A percentile compares a stretch with the other conserved stretches of the same genome.
These are phyloP conservation scores for Gyrodactylus salaris DNA, from an alignment of 1,140 invertebrate species.

Conservation along the genomic window DNA sequence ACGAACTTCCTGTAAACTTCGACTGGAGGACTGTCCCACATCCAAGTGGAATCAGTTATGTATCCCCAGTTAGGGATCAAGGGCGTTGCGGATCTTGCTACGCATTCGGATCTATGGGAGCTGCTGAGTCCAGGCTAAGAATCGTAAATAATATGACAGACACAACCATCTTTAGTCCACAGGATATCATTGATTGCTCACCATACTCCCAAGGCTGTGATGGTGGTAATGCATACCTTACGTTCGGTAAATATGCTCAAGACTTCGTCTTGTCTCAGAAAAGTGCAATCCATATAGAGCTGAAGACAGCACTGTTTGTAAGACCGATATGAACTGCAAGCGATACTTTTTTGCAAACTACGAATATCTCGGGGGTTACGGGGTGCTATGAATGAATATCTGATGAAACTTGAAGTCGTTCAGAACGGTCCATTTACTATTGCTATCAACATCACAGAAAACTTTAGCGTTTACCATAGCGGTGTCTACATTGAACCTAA, in stretches of 20 bases:
- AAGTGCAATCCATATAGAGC: constrained; percentile 22
- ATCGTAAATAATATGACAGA: constrained; percentile 22
- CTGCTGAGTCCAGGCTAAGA: constrained; percentile 20
- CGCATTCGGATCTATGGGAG: constrained; percentile 23
- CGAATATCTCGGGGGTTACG: constrained; percentile 23
- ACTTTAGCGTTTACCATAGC: constrained; percentile 11
- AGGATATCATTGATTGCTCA: constrained; percentile 25
- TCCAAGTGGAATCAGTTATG: constrained; percentile 21
- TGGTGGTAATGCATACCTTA: constrained; percentile 26
- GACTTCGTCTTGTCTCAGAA: constrained; percentile 24
- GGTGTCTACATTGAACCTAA: constrained; percentile 9
- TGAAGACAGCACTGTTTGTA: constrained; percentile 14
- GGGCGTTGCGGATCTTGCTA: constrained; percentile 25
- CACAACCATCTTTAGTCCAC: constrained; percentile 19
- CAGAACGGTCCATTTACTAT: constrained; percentile 26
- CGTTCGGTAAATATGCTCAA: constrained; percentile 23
- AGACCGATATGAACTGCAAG: constrained; percentile 13
- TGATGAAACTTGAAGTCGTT: constrained; percentile 22
- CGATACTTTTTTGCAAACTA: constrained; percentile 22
- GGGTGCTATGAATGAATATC: constrained; percentile 22
- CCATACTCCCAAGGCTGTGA: constrained; percentile 23
- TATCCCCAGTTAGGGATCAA: constrained; percentile 24
- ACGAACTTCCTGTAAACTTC: constrained; percentile 19
- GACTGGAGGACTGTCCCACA: constrained; percentile 24
- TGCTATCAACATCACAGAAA: constrained; percentile 22